A percentile compares a stretch with the other conserved stretches of the same genome.
phyloP scores from a whole-genome alignment of 2,888 invertebrate genomes.

The Caenorhabditis wallacei region DNA sequence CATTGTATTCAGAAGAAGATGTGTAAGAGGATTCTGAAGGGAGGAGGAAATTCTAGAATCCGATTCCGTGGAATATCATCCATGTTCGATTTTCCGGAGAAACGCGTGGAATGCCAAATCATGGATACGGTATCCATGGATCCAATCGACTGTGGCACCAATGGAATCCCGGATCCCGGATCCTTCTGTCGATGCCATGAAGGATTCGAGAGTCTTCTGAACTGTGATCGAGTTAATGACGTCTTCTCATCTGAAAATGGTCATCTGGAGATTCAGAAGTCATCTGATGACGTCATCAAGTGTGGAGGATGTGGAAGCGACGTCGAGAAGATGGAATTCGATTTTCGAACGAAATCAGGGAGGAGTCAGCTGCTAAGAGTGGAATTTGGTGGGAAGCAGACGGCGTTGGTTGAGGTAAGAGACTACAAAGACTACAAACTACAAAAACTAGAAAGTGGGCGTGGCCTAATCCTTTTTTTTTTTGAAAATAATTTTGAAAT shows the following conservation, averaged over 20 bases:
- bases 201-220: conserved; percentile 32
- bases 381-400: conserved; percentile 50
- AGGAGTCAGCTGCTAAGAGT: conserved; percentile 23
- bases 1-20: conserved; percentile 32
- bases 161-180: conserved; percentile 21
- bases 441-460: too few relatives aligned
- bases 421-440: background rate
- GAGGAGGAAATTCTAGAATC: background rate
- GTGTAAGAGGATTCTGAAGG: conserved; percentile 16
- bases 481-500: too few relatives aligned
- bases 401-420: conserved; percentile 41
- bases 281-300: background rate
- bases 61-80: too few relatives aligned
- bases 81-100: too few relatives aligned
- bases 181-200: conserved; percentile 39
- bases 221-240: conserved; percentile 14
- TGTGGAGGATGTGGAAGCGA: conserved; percentile 6
- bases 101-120: too few relatives aligned
- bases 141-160: conserved; percentile 35
- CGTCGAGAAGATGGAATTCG: conserved; percentile 46
- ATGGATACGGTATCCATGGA: too few relatives aligned
- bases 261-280: conserved; percentile 12
- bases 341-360: conserved; percentile 39
- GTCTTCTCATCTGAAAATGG: conserved; percentile 34
- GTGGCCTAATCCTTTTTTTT: too few relatives aligned